Percentiles rank a stretch among this genome's conserved stretches.
These are phyloP conservation scores for Tupaia tana DNA, from an alignment of 2,113 vertebrate species.

Conservation along the genomic window DNA sequence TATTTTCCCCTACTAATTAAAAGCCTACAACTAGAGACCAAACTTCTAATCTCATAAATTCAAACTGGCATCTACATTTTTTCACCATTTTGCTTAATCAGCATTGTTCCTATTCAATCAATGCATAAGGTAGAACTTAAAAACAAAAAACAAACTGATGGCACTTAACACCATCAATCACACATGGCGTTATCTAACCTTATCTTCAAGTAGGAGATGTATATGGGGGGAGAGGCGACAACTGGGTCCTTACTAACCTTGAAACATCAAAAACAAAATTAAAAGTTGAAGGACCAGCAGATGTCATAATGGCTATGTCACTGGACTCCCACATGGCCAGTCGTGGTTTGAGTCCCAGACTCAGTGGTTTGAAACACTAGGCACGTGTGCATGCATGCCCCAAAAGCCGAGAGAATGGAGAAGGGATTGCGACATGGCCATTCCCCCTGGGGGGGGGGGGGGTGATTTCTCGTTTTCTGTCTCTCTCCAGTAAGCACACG, in stretches of 20 bases:
- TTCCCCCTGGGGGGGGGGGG: no score
- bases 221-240: not conserved
- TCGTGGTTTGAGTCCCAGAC: no score
- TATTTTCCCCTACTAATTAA: not conserved
- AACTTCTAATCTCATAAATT: constrained; percentile 49
- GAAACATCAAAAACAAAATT: no score
- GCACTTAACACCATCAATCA: not conserved
- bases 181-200: not conserved
- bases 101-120: not conserved
- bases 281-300: no score
- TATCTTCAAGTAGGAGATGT: not conserved
- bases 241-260: not conserved
- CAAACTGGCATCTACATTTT: not conserved
- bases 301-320: no score
- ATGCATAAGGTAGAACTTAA: not conserved
- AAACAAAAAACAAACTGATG: not conserved
- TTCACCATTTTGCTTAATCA: not conserved
- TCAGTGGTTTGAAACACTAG: no score
- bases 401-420: no score
- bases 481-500: no score
- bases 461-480: no score
- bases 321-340: no score
- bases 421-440: no score
- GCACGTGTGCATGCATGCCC: no score
- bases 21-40: not conserved